phyloP scores from a whole-genome alignment of 2,888 invertebrate genomes.

The Philereme transversata region DNA sequence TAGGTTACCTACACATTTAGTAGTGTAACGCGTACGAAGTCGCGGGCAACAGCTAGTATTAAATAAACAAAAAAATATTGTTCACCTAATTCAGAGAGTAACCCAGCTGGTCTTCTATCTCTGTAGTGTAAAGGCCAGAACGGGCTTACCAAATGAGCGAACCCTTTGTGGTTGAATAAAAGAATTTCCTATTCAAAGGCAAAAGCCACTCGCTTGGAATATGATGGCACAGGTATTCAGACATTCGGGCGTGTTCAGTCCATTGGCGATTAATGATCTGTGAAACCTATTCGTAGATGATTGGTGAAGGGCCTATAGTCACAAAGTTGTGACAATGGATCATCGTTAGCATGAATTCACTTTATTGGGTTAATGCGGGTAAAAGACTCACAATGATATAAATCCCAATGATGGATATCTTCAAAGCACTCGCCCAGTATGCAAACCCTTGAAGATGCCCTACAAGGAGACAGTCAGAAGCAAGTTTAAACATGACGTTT shows the following conservation, averaged over 20 bases:
- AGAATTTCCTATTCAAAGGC: slow-evolving; percentile 28
- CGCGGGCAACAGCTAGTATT: too few relatives aligned
- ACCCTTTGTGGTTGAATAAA: slow-evolving; percentile 35
- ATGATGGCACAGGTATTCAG: slow-evolving; percentile 37
- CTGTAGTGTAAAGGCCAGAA: slow-evolving; percentile 22
- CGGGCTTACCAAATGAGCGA: slow-evolving; percentile 31
- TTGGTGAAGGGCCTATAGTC: slow-evolving; percentile 17
- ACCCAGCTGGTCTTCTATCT: not conserved
- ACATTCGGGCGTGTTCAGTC: slow-evolving; percentile 28
- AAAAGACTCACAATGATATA: too few relatives aligned
- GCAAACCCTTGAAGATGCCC: too few relatives aligned
- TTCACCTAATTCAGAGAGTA: not conserved
- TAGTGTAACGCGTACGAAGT: too few relatives aligned
- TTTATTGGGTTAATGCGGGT: not conserved
- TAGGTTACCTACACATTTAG: too few relatives aligned
- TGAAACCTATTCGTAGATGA: slow-evolving; percentile 22
- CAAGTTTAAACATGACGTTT: too few relatives aligned
- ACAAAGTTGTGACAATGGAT: slow-evolving; percentile 7
- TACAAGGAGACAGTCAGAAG: too few relatives aligned
- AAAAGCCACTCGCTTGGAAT: slow-evolving; percentile 33
- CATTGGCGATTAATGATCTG: slow-evolving; percentile 30
- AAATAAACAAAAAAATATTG: too few relatives aligned
- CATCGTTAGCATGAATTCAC: slow-evolving; percentile 10
- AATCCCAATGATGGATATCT: too few relatives aligned
- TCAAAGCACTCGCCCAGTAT: too few relatives aligned